Evolutionary conservation across 2,113 vertebrate genomes (phyloP).

Genomic region (Anarrhichthys ocellatus): DNA sequence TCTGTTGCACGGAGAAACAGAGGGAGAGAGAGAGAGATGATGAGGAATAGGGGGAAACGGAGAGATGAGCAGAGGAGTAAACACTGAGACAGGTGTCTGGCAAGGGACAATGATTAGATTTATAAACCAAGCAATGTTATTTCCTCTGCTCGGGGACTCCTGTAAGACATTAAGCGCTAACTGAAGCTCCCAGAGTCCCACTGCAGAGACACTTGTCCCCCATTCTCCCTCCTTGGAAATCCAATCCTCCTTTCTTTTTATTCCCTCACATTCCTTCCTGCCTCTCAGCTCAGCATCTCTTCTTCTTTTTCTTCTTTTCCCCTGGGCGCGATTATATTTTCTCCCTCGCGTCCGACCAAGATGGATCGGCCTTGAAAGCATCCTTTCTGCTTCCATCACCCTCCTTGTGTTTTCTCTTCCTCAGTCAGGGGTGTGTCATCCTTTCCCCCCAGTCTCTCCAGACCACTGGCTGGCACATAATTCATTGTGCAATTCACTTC

Average conservation of each 20-base stretch:
- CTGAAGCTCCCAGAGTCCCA: conserved; percentile 61
- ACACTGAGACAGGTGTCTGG: conserved; percentile 78
- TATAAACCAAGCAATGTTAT: conserved; percentile 72
- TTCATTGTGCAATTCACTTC: conserved; percentile 65
- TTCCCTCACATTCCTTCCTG: conserved; percentile 15
- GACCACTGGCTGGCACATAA: conserved; percentile 55
- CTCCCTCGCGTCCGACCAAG: conserved; percentile 49
- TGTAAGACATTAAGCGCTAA: conserved; percentile 71
- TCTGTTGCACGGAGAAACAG: conserved; percentile 15
- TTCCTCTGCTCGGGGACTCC: conserved; percentile 65
- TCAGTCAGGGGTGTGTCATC: neutral
- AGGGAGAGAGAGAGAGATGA: neutral
- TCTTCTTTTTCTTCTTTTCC: conserved; percentile 36
- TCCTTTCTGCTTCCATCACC: conserved; percentile 67
- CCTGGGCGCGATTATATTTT: conserved; percentile 54
- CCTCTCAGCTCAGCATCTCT: conserved; percentile 4
- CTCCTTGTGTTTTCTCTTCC: conserved; percentile 50
- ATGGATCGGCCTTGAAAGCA: conserved; percentile 67
- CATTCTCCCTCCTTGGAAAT: conserved; percentile 10
- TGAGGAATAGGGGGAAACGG: conserved; percentile 44
- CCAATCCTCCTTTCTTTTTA: conserved; percentile 20
- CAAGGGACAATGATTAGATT: conserved; percentile 73
- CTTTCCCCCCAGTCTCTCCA: conserved; percentile 20
- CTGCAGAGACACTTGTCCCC: conserved; percentile 27
- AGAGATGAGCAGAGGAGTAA: conserved; percentile 61